Conservation (phyloP, 2,888 invertebrate genomes). For the Brenthis ino region DNA sequence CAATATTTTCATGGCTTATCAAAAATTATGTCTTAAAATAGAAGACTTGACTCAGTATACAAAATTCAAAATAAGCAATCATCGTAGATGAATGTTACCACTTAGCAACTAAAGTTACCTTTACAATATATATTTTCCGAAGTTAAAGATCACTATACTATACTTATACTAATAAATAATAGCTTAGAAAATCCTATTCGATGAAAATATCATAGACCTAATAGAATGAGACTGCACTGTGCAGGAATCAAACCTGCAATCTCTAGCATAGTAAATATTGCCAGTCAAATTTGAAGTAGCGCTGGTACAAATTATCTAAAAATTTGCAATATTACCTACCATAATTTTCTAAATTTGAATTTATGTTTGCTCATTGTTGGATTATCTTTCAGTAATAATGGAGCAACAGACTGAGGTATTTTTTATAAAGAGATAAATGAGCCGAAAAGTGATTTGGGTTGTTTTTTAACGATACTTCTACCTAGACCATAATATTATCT, state of each 20-base stretch:
- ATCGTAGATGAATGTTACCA: neutral
- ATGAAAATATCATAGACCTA: too few species aligned
- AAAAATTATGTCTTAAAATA: slow-evolving; percentile 10
- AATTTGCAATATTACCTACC: neutral
- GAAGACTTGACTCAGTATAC: neutral
- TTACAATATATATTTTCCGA: neutral
- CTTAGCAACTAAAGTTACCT: slow-evolving; percentile 6
- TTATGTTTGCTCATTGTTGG: too few species aligned
- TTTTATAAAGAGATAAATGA: too few species aligned
- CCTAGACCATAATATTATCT: too few species aligned
- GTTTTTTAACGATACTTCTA: too few species aligned
- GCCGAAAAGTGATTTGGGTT: too few species aligned
- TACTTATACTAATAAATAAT: neutral
- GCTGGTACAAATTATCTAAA: neutral
- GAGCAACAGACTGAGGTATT: too few species aligned
- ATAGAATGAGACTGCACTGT: too few species aligned
- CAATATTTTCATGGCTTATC: neutral
- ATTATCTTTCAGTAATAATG: too few species aligned
- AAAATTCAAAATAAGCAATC: neutral
- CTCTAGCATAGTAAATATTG: too few species aligned
- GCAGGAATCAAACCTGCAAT: too few species aligned
- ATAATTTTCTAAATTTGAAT: neutral
- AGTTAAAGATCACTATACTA: neutral
- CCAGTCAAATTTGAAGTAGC: neutral
- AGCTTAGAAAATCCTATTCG: too few species aligned